Percentiles rank a stretch among this genome's conserved stretches.
These are phyloP conservation scores for Rambutsinella grinnellia DNA, from an alignment of 2,888 invertebrate species.

Conservation along the genomic window DNA sequence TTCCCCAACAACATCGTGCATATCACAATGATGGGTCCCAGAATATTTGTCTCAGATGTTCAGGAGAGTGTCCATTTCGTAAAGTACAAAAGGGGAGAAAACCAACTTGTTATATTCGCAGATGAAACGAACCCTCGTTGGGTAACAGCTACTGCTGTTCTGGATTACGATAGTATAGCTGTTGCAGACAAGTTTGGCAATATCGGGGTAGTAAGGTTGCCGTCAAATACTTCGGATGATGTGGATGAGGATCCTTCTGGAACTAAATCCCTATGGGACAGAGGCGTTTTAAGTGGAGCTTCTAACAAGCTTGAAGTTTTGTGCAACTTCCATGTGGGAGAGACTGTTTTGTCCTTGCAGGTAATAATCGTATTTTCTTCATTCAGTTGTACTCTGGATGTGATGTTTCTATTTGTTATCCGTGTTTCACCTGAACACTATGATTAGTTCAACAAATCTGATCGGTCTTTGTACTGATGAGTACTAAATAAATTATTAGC, in stretches of 20 bases:
- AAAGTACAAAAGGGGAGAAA: constrained; percentile 93
- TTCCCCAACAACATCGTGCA: constrained; percentile 95
- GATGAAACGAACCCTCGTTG: constrained; percentile 98
- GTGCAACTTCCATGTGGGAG: constrained; percentile 95
- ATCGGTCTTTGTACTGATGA: constrained; percentile 9
- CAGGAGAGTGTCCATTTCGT: constrained; percentile 98
- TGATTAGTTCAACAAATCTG: constrained; percentile 65
- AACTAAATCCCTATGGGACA: constrained; percentile 94
- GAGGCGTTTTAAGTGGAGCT: constrained; percentile 93
- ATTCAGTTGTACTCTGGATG: constrained; percentile 20
- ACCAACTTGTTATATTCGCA: constrained; percentile 97
- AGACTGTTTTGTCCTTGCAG: constrained; percentile 94
- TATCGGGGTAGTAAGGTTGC: constrained; percentile 89
- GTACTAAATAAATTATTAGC: too few species aligned
- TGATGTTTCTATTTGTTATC: constrained; percentile 64
- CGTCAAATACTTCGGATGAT: constrained; percentile 93
- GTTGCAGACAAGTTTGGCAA: constrained; percentile 99
- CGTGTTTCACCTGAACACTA: constrained; percentile 66
- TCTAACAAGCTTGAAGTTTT: constrained; percentile 97
- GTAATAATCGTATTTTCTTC: constrained; percentile 61
- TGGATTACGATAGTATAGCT: constrained; percentile 97
- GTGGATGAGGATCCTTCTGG: constrained; percentile 99
- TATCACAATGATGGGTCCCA: constrained; percentile 93
- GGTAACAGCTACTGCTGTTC: constrained; percentile 90
- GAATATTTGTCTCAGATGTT: constrained; percentile 95